Conservation (phyloP, 2,113 vertebrate genomes). For the Eupsittula cactorum region DNA sequence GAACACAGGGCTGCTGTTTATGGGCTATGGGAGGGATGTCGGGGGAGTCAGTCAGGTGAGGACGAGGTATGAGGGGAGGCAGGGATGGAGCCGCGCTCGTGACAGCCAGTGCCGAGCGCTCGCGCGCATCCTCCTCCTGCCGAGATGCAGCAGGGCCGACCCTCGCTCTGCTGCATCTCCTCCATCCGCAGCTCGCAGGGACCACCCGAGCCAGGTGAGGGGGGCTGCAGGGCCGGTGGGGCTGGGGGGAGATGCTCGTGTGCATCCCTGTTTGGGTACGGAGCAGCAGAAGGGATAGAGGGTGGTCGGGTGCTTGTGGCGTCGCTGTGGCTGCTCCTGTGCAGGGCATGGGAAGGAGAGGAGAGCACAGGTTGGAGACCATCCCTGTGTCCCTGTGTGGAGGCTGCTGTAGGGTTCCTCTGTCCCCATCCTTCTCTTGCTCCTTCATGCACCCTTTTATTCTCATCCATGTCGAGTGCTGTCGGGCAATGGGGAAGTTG, state of each 20-base stretch:
- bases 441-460: not conserved
- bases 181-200: slow-evolving; percentile 38
- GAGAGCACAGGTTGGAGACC: not conserved
- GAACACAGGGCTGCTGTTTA: not conserved
- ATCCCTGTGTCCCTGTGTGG: rapidly evolving
- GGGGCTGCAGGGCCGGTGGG: not conserved
- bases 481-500: not conserved
- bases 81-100: slow-evolving; percentile 37
- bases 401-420: not conserved
- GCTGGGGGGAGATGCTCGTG: not conserved
- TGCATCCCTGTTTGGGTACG: not conserved
- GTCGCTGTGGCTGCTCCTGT: not conserved
- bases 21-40: not conserved
- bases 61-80: slow-evolving; percentile 40
- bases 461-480: rapidly evolving
- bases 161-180: slow-evolving; percentile 55
- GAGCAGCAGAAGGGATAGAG: not conserved
- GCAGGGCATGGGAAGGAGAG: not conserved
- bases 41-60: slow-evolving; percentile 37
- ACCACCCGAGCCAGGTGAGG: slow-evolving; percentile 45
- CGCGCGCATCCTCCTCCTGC: slow-evolving; percentile 28
- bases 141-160: slow-evolving; percentile 53
- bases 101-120: slow-evolving; percentile 42
- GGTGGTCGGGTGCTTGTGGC: not conserved
- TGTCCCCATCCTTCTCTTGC: not conserved